A percentile compares a stretch with the other conserved stretches of the same genome.
phyloP scores from a whole-genome alignment of 2,888 invertebrate genomes.

The Thera obeliscata region DNA sequence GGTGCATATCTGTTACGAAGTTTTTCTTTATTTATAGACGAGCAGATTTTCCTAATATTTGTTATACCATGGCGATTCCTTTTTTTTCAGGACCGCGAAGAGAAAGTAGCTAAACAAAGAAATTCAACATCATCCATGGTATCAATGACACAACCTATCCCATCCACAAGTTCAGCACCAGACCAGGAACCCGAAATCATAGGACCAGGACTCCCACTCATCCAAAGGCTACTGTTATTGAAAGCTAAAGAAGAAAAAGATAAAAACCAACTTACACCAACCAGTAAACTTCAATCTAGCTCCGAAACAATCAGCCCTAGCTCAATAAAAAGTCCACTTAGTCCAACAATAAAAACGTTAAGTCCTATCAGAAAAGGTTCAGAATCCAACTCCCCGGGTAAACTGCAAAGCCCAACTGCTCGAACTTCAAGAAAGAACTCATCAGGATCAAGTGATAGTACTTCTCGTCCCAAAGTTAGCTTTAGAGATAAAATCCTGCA shows the following conservation, averaged over 20 bases:
- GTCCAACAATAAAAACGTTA: slow-evolving; percentile 78
- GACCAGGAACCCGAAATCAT: slow-evolving; percentile 86
- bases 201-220: slow-evolving; percentile 88
- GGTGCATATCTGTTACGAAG: slow-evolving; percentile 33
- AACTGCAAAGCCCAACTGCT: slow-evolving; percentile 76
- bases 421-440: slow-evolving; percentile 80
- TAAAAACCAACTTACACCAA: slow-evolving; percentile 74
- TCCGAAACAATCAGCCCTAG: slow-evolving; percentile 81
- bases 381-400: slow-evolving; percentile 79
- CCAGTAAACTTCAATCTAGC: slow-evolving; percentile 79
- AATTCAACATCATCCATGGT: slow-evolving; percentile 68
- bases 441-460: slow-evolving; percentile 74
- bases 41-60: too few species aligned
- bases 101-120: slow-evolving; percentile 79
- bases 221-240: slow-evolving; percentile 89
- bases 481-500: slow-evolving; percentile 86
- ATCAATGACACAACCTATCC: slow-evolving; percentile 82
- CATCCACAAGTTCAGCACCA: slow-evolving; percentile 85
- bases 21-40: neutral
- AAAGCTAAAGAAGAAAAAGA: slow-evolving; percentile 90
- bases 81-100: slow-evolving; percentile 74
- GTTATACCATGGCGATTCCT: too few species aligned
- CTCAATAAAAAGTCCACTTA: slow-evolving; percentile 79
- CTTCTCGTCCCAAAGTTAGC: slow-evolving; percentile 84
- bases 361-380: slow-evolving; percentile 81